A percentile compares a stretch with the other conserved stretches of the same genome.
These are phyloP conservation scores for Heliconius sara DNA, from an alignment of 2,888 invertebrate genomes.

Conservation along the genomic window DNA sequence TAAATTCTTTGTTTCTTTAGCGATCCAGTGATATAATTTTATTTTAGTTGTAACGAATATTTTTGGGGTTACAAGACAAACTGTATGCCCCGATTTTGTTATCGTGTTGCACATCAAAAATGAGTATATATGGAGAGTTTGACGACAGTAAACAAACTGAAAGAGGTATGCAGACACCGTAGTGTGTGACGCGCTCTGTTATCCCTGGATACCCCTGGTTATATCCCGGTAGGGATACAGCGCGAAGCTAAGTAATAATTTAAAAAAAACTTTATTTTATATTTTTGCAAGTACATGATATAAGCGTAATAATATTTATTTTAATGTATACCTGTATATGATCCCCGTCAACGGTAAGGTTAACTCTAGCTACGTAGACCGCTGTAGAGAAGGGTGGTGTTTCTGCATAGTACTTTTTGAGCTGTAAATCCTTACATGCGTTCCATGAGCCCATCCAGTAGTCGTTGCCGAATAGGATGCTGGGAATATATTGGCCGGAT, in stretches of 20 bases:
- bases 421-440: constrained; percentile 87
- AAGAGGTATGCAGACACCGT: too few relatives aligned
- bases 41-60: too few relatives aligned
- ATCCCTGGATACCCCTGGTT: neutral
- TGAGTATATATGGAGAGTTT: too few relatives aligned
- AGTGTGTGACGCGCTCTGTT: neutral
- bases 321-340: constrained; percentile 76
- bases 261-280: too few relatives aligned
- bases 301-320: neutral
- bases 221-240: too few relatives aligned
- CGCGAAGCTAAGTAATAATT: neutral
- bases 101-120: too few relatives aligned
- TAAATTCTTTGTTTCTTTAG: too few relatives aligned
- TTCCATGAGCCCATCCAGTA: constrained; percentile 91
- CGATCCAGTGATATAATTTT: too few relatives aligned
- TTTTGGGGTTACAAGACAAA: too few relatives aligned
- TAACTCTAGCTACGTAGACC: constrained; percentile 86
- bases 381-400: constrained; percentile 85
- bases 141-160: too few relatives aligned
- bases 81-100: too few relatives aligned
- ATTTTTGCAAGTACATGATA: neutral
- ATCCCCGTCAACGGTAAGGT: constrained; percentile 80
- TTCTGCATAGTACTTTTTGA: constrained; percentile 77
- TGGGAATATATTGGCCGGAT: constrained; percentile 90
- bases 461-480: constrained; percentile 91